Evolutionary conservation across 2,888 invertebrate genomes (phyloP).

Genomic region (Alcis repandata): DNA sequence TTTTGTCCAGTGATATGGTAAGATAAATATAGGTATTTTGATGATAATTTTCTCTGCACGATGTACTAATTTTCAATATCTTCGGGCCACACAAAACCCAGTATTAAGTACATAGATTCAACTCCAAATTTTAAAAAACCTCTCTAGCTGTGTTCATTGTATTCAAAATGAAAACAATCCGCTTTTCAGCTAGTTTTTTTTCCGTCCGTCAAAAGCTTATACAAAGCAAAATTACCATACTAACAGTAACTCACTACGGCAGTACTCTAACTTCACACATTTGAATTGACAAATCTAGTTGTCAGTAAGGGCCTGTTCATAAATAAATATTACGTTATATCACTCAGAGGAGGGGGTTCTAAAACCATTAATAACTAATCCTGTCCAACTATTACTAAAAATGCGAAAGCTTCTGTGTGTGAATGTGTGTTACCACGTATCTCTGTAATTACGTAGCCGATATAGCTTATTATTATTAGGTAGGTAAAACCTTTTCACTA

Average conservation of each 20-base stretch:
- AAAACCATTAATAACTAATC: background rate
- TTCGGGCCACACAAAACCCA: background rate
- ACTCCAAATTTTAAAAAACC: background rate
- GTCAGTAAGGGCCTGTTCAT: too few species aligned
- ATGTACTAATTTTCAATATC: too few species aligned
- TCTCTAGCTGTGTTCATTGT: slow-evolving; percentile 15
- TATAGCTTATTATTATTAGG: too few species aligned
- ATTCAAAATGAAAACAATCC: slow-evolving; percentile 29
- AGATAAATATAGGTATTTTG: too few species aligned
- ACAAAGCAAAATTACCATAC: slow-evolving; percentile 11
- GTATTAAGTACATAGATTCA: background rate
- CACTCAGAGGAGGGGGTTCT: too few species aligned
- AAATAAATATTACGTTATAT: too few species aligned
- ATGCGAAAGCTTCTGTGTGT: too few species aligned
- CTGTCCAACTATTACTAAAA: background rate
- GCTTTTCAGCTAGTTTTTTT: slow-evolving; percentile 23
- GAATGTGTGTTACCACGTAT: too few species aligned
- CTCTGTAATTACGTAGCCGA: too few species aligned
- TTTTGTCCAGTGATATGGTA: too few species aligned
- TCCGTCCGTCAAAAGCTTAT: slow-evolving; percentile 13
- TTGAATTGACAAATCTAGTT: background rate
- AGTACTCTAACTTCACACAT: background rate
- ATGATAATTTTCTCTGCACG: too few species aligned
- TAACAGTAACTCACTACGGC: background rate
- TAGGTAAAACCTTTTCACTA: too few species aligned